Evolutionary conservation across 1,140 invertebrate species (phyloP).

Genomic region (Liolophura sinensis): DNA sequence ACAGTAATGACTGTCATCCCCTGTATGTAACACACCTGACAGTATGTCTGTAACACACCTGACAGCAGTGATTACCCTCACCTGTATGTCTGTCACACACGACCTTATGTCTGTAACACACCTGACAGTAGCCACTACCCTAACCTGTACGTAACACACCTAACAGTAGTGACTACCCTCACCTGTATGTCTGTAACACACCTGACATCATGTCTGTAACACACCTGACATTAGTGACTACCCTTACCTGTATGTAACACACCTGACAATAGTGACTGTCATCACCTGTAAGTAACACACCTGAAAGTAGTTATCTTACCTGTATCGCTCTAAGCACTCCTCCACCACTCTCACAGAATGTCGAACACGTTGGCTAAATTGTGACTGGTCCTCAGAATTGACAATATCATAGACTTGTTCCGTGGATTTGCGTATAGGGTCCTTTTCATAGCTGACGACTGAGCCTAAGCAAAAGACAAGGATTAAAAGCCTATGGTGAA

Average conservation of each 20-base stretch:
- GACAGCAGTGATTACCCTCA: not conserved
- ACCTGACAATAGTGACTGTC: too few relatives aligned
- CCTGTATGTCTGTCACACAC: not conserved
- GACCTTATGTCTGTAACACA: too few relatives aligned
- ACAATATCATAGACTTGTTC: slow-evolving; percentile 44
- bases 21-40: not conserved
- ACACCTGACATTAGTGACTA: too few relatives aligned
- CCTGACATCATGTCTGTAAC: too few relatives aligned
- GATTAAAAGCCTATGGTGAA: too few relatives aligned
- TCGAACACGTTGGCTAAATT: slow-evolving; percentile 23
- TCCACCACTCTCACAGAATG: slow-evolving; percentile 41
- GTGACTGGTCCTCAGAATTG: slow-evolving; percentile 15
- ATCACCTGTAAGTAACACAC: not conserved
- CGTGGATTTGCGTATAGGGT: slow-evolving; percentile 44
- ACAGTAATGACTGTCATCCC: not conserved
- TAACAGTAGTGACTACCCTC: too few relatives aligned
- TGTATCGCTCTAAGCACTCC: slow-evolving; percentile 36
- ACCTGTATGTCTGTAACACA: too few relatives aligned
- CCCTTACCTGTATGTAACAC: too few relatives aligned
- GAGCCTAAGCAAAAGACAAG: slow-evolving; percentile 20
- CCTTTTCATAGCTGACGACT: slow-evolving; percentile 55
- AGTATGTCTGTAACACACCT: not conserved
- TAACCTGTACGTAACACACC: too few relatives aligned
- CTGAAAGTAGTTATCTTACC: slow-evolving; percentile 15
- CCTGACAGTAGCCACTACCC: too few relatives aligned